phyloP scores from a whole-genome alignment of 2,888 invertebrate species.

The Aradus depressus region DNA sequence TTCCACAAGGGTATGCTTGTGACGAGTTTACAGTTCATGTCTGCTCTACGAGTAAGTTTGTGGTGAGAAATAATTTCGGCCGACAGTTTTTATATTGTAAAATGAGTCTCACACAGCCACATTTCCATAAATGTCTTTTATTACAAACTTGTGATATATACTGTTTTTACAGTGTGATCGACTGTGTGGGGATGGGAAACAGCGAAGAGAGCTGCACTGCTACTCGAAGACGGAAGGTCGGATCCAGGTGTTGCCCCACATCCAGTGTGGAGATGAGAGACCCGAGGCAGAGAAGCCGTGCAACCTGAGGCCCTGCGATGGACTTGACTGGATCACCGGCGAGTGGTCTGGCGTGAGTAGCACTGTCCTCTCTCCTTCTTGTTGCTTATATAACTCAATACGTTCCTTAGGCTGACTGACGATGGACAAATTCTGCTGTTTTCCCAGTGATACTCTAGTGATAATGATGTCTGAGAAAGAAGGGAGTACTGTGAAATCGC shows the following conservation, averaged over 20 bases:
- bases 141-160: too few species aligned
- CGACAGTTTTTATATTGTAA: too few species aligned
- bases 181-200: slow-evolving; percentile 81
- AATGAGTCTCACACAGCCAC: too few species aligned
- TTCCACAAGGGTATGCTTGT: too few species aligned
- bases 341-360: slow-evolving; percentile 76
- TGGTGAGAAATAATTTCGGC: too few species aligned
- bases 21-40: too few species aligned
- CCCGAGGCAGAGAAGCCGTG: slow-evolving; percentile 62
- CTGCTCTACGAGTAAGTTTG: too few species aligned
- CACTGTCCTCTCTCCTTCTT: slow-evolving; percentile 11
- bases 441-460: background rate
- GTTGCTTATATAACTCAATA: slow-evolving; percentile 5
- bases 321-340: slow-evolving; percentile 80
- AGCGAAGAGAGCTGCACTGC: slow-evolving; percentile 70
- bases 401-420: too few species aligned
- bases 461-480: too few species aligned
- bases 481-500: too few species aligned
- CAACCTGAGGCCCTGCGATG: slow-evolving; percentile 70
- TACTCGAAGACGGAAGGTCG: slow-evolving; percentile 51
- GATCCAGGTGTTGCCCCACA: slow-evolving; percentile 54
- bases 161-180: slow-evolving; percentile 57
- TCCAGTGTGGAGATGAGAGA: slow-evolving; percentile 49
- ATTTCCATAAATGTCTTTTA: too few species aligned
- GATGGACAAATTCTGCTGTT: too few species aligned